These are phyloP conservation scores for Myiothlypis chrysogaster DNA, from an alignment of 2,797 vertebrate species.

Conservation along the genomic window DNA sequence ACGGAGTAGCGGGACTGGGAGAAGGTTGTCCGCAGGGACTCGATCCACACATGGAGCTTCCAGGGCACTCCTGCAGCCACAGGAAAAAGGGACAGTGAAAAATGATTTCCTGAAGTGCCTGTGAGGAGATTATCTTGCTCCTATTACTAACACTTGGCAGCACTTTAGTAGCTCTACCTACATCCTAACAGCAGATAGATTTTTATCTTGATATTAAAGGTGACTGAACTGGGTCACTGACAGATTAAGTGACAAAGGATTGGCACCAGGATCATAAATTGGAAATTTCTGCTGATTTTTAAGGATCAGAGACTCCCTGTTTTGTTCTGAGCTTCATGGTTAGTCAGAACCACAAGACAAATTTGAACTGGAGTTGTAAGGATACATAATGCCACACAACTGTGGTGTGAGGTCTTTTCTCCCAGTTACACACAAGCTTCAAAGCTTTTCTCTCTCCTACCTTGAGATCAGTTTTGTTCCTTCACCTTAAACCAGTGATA, in stretches of 20 bases:
- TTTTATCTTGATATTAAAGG: not conserved
- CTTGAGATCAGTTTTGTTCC: not conserved
- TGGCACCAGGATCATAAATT: not conserved
- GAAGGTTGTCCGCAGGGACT: slow-evolving; percentile 90
- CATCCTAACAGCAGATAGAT: not conserved
- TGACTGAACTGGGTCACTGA: not conserved
- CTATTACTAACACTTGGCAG: not conserved
- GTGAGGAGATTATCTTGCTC: not conserved
- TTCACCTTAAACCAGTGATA: not conserved
- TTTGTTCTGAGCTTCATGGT: not conserved
- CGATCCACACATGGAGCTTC: slow-evolving; percentile 96
- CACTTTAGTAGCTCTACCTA: not conserved
- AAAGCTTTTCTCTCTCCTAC: not conserved
- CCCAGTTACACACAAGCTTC: not conserved
- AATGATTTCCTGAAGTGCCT: not conserved
- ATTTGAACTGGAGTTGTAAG: not conserved
- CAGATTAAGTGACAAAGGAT: not conserved
- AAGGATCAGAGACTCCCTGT: not conserved
- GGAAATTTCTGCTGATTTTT: not conserved
- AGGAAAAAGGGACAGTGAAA: not conserved
- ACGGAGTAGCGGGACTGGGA: slow-evolving; percentile 86
- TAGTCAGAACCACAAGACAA: not conserved
- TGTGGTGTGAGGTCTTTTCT: not conserved
- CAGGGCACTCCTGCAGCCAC: slow-evolving; percentile 86
- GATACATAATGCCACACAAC: not conserved